Percentiles rank a stretch among this genome's conserved stretches.
These are phyloP conservation scores for Temnothorax curvispinosus DNA, from an alignment of 1,140 invertebrate genomes.

Conservation along the genomic window DNA sequence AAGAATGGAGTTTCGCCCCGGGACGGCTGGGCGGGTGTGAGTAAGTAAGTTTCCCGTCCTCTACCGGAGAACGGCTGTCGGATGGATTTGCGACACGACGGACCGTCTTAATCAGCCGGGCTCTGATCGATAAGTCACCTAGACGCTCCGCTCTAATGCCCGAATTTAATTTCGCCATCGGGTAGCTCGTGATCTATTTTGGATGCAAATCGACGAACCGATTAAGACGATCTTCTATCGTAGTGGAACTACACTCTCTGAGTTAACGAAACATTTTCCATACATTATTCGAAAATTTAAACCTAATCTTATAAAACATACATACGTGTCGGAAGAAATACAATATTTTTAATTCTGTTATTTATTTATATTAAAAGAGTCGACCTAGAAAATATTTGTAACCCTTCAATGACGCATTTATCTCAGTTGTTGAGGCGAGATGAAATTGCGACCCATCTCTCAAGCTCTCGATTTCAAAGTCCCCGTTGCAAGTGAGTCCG, in stretches of 20 bases:
- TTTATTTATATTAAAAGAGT: not conserved
- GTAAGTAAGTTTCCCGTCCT: slow-evolving; percentile 57
- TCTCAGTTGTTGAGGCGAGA: not conserved
- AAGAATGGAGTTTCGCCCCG: slow-evolving; percentile 30
- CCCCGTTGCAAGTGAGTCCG: not conserved
- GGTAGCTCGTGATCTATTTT: slow-evolving; percentile 39
- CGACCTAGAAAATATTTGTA: not conserved
- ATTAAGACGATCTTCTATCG: not conserved
- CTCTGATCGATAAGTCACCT: slow-evolving; percentile 46
- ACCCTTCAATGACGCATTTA: not conserved
- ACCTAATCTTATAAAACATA: not conserved
- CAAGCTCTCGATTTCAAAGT: not conserved
- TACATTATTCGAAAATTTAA: not conserved
- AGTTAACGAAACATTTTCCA: not conserved
- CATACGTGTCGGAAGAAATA: not conserved
- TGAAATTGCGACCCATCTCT: not conserved
- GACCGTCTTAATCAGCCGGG: slow-evolving; percentile 60
- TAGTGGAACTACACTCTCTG: too few species aligned
- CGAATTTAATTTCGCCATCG: slow-evolving; percentile 38
- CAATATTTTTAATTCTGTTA: not conserved
- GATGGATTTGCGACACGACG: slow-evolving; percentile 55
- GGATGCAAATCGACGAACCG: slow-evolving; percentile 22
- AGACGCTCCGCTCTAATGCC: not conserved
- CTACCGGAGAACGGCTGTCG: slow-evolving; percentile 48
- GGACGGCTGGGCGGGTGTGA: not conserved